Evolutionary conservation across 2,888 invertebrate genomes (phyloP).

Genomic region (Dryocosmus kuriphilus): DNA sequence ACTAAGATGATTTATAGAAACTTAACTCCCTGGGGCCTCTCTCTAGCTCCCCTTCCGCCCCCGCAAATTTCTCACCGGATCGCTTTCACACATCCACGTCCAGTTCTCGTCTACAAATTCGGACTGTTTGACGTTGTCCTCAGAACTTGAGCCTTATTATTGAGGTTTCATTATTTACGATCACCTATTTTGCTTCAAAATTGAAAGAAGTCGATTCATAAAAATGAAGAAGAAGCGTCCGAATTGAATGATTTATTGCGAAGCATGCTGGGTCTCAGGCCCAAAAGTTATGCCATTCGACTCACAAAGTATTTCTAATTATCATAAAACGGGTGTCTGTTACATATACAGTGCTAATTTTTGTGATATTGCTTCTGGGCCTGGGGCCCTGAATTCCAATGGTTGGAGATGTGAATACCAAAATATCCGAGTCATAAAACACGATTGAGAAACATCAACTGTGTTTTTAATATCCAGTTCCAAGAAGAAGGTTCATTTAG

Average conservation of each 20-base stretch:
- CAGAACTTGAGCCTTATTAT: conserved; percentile 11
- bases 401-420: conserved; percentile 8
- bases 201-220: conserved; percentile 15
- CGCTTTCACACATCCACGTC: not conserved
- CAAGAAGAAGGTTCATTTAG: conserved; percentile 34
- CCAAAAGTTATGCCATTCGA: conserved; percentile 2
- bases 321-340: conserved; percentile 28
- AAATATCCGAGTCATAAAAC: conserved; percentile 26
- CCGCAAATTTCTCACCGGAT: conserved; percentile 39
- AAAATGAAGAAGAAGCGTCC: not conserved
- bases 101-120: conserved; percentile 11
- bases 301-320: conserved; percentile 33
- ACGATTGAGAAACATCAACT: conserved; percentile 37
- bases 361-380: conserved; percentile 13
- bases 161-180: not conserved
- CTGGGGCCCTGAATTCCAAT: conserved; percentile 11
- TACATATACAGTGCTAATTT: conserved; percentile 17
- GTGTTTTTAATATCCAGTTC: conserved; percentile 25
- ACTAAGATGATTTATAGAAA: conserved; percentile 77
- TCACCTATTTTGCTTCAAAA: conserved; percentile 1
- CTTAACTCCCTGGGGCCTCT: conserved; percentile 69
- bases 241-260: conserved; percentile 5
- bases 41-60: conserved; percentile 40
- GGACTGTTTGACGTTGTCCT: conserved; percentile 17
- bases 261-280: not conserved